Percentiles rank a stretch among this genome's conserved stretches.
Conservation (phyloP, 2,113 vertebrate species). For the Tenebrosternarchus preto region DNA sequence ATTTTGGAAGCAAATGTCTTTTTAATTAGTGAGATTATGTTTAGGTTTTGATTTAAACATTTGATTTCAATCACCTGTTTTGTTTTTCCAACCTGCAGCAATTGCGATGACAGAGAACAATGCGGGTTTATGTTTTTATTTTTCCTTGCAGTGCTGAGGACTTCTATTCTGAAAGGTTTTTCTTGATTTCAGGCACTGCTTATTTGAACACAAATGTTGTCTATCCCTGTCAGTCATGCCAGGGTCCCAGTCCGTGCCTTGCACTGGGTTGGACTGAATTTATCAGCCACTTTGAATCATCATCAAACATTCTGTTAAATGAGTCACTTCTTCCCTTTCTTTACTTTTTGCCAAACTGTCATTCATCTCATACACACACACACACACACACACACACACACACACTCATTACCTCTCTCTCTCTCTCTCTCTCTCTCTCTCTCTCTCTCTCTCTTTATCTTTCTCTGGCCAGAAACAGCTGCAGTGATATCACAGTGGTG, state of each 20-base stretch:
- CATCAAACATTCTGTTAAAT: neutral
- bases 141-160: neutral
- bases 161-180: neutral
- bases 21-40: too few species aligned
- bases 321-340: constrained; percentile 1
- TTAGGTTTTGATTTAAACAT: too few species aligned
- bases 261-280: neutral
- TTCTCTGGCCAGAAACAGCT: constrained; percentile 79
- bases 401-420: neutral
- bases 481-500: constrained; percentile 85
- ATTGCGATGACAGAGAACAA: neutral
- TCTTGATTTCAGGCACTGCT: neutral
- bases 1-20: too few species aligned
- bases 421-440: neutral
- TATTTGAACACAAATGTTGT: neutral
- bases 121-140: neutral
- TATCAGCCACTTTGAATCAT: neutral
- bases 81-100: neutral
- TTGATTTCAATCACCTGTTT: neutral
- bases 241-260: neutral
- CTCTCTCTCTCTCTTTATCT: constrained; percentile 4
- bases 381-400: neutral
- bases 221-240: neutral
- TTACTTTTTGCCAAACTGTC: neutral
- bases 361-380: neutral